These are phyloP conservation scores for Spizella passerina DNA, from an alignment of 2,797 vertebrate genomes.

Conservation along the genomic window DNA sequence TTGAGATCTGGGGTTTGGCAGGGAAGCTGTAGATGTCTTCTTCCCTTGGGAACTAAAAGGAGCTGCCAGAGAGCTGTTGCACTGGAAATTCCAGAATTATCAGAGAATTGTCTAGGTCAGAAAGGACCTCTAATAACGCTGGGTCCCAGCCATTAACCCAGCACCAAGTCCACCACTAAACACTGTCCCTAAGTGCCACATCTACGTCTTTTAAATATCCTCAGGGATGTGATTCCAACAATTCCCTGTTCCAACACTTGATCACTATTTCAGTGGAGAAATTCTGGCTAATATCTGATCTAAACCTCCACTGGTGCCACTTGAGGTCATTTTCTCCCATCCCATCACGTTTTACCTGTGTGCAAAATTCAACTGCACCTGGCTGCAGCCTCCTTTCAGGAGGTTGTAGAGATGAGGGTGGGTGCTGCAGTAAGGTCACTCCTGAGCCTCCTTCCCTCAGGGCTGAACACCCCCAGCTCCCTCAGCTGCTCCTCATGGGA, in stretches of 20 bases:
- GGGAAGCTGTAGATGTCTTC: not conserved
- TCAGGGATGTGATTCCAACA: not conserved
- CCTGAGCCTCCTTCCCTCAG: not conserved
- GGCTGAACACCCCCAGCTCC: not conserved
- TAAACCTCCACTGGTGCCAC: not conserved
- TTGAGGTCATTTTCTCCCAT: not conserved
- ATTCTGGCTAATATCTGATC: not conserved
- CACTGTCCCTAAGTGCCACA: not conserved
- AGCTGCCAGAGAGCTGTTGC: not conserved
- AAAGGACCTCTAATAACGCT: not conserved
- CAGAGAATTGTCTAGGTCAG: not conserved
- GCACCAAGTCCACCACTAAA: not conserved
- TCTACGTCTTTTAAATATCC: not conserved
- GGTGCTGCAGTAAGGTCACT: not conserved
- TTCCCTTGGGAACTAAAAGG: not conserved
- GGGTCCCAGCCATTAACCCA: not conserved
- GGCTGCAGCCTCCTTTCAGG: not conserved
- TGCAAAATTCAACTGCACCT: not conserved
- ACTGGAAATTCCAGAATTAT: not conserved
- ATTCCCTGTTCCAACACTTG: not conserved
- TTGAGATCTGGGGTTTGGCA: not conserved
- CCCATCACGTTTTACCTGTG: rapidly evolving
- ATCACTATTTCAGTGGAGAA: not conserved
- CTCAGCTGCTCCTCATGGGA: not conserved
- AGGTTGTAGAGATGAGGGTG: not conserved